Conservation (phyloP, 2,888 invertebrate genomes). For the Ecdyonurus torrentis region DNA sequence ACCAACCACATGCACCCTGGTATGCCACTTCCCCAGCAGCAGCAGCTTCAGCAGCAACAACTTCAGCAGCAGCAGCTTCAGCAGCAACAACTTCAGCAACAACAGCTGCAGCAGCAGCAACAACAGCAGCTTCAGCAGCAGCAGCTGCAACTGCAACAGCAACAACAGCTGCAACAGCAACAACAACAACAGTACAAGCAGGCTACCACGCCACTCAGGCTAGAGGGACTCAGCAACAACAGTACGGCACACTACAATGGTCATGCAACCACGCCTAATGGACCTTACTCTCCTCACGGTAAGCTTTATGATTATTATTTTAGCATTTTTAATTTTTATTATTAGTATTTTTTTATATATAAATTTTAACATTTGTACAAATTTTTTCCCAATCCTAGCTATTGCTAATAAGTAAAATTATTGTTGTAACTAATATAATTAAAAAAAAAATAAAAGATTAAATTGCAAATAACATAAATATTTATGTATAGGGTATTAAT, state of each 20-base stretch:
- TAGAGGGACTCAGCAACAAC: constrained; percentile 11
- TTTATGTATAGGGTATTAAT: too few relatives aligned
- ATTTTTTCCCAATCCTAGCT: too few relatives aligned
- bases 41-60: constrained; percentile 5
- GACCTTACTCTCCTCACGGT: not conserved
- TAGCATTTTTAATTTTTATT: too few relatives aligned
- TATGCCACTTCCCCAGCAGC: constrained; percentile 7
- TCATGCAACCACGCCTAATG: constrained; percentile 2
- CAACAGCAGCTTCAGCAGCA: constrained; percentile 13
- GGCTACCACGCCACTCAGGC: constrained; percentile 10
- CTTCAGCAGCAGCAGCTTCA: constrained; percentile 15
- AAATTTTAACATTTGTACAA: too few relatives aligned
- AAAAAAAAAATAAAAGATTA: too few relatives aligned
- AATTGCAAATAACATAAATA: too few relatives aligned
- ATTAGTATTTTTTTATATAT: too few relatives aligned
- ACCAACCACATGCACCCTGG: constrained; percentile 9
- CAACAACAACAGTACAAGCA: constrained; percentile 25
- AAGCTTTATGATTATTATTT: too few relatives aligned
- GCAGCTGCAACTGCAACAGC: constrained; percentile 24
- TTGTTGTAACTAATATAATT: too few relatives aligned
- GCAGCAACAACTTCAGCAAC: constrained; percentile 14
- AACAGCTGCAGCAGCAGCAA: constrained; percentile 13
- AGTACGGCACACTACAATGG: constrained; percentile 12
- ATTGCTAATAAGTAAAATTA: too few relatives aligned
- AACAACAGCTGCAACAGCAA: constrained; percentile 26